Evolutionary conservation across 1,140 invertebrate genomes (phyloP), one percentile per base, ranked within the genome.

Genomic region (Radopholus similis): DNA sequence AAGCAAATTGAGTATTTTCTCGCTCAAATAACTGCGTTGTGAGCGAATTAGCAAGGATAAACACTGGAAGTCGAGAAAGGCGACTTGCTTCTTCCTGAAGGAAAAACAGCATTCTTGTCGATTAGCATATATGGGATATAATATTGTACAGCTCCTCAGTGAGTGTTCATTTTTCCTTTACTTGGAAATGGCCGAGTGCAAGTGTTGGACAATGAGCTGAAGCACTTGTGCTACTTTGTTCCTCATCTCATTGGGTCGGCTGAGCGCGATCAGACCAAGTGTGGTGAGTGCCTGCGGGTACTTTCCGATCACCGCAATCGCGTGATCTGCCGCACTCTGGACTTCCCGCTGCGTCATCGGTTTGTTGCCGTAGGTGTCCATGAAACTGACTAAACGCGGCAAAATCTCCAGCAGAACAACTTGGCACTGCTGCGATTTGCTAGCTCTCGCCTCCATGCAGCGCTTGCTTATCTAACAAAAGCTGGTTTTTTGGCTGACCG

Each of bases 361-460:
- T 58, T 9, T 32, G 65, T 9, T 49, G 28, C 18, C 23, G 38
- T 15, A 32, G 1, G 40, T 87, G 60, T 88, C 89, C 82, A 93
- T 89, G 73, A 97, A 95, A 13, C 92, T 92, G 6, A 92, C 93
- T n/a, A 97, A 83, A 59, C 93, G 86, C n/a, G 95, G 95, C 67
- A 97, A 85, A 42, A 97, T 87, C 26, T 89, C 89, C 63, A 97
- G 86, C 9, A 97, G 82, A 1, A 90, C 88, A 77, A 93, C 90
- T 76, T 96, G 93, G 34, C 96, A 90, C 82, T 92, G 89, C 0
- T 86, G 83, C 51, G 88, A 91, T 72, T 90, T 88, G 0, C 89
- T 88, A 18, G 85, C 83, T 62, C 89, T 86, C 71, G 93, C 91
- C 44, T 87, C 86, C 82, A 97, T 86, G 2, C 95, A 89, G 66